Base-by-base conservation (phyloP, 37 sponge, comb jelly and placozoan species). In the Spongilla lacustris region DNA sequence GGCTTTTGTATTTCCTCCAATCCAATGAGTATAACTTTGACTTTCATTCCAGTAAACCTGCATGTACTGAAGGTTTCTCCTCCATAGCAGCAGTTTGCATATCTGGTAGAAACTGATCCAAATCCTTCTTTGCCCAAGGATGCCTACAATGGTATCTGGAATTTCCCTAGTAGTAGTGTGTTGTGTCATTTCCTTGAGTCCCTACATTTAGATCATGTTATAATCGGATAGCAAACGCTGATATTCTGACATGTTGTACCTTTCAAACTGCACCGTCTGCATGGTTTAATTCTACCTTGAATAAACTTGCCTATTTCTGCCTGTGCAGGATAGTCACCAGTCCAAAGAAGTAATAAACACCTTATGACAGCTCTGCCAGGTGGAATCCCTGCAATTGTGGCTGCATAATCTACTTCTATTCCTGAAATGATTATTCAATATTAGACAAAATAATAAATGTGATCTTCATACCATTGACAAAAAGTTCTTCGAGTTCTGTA, bases 281-380 rank as follows among this genome's bases (percentile, higher is more conserved):
- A 83, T 37, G 74, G 41, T 34, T 83, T 36, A 22, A 33, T 12
- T 24, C 83, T 74, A 83, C 73, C 73, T 14, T 34, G 27, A 71
- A 71, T 21, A 73, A 83, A 72, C 30, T 81, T 81, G 1, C 83
- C 83, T 37, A 83, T 48, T 31, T 83, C 73, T 38, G 46, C 30
- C 27, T 83, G 83, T 22, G 83, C 83, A 29, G 81, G 81, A 66
- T 81, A 35, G 34, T 81, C 81, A 29, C 81, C 8, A 69, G 66
- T 69, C 81, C 66, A 35, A 67, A 66, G 1, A 46, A 46, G 46
- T 46, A 46, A 46, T 46, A 46, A 46, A 46, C 46, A 46, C 46
- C 46, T 46, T 46, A 46, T 46, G 46, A 46, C 46, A 46, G 46
- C 46, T 46, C 46, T 46, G 46, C 46, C 46, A 81, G 81, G 81